phyloP scores from a whole-genome alignment of 2,797 vertebrate genomes.

The Pipistrellus kuhlii region DNA sequence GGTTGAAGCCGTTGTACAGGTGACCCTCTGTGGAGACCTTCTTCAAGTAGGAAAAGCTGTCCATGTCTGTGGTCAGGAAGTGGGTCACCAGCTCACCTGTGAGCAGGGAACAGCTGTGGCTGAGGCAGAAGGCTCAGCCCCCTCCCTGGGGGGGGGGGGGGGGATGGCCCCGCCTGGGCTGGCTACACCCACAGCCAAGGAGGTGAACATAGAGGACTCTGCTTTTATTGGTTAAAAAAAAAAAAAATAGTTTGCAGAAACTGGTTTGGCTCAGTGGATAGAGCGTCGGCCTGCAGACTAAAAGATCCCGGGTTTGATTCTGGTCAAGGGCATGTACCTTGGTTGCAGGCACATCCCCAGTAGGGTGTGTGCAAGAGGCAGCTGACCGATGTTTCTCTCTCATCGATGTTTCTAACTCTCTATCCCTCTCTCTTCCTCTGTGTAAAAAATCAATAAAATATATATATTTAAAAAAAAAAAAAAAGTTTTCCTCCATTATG shows the following conservation, averaged over 20 bases:
- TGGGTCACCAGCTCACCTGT: constrained; percentile 95
- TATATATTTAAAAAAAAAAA: no score
- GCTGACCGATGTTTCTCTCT: no score
- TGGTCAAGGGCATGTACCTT: no score
- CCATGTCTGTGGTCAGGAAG: constrained; percentile 93
- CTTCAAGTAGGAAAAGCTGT: constrained; percentile 96
- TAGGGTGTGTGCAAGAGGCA: no score
- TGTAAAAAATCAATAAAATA: not conserved
- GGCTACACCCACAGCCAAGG: not conserved
- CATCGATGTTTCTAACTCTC: no score
- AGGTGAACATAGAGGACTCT: not conserved
- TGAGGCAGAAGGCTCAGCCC: not conserved
- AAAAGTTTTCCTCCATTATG: not conserved
- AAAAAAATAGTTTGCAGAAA: no score
- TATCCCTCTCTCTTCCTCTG: no score
- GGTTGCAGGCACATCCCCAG: no score
- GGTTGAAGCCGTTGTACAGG: constrained; percentile 98
- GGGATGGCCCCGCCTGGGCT: rapidly evolving
- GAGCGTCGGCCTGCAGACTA: no score
- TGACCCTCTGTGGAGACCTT: constrained; percentile 95
- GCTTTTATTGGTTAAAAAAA: not conserved
- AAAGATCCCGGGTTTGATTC: no score
- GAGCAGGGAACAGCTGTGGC: not conserved
- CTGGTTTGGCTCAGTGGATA: no score
- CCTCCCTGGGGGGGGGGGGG: not conserved